Evolutionary conservation across 2,113 vertebrate genomes (phyloP).

Genomic region (Pseudorasbora parva): DNA sequence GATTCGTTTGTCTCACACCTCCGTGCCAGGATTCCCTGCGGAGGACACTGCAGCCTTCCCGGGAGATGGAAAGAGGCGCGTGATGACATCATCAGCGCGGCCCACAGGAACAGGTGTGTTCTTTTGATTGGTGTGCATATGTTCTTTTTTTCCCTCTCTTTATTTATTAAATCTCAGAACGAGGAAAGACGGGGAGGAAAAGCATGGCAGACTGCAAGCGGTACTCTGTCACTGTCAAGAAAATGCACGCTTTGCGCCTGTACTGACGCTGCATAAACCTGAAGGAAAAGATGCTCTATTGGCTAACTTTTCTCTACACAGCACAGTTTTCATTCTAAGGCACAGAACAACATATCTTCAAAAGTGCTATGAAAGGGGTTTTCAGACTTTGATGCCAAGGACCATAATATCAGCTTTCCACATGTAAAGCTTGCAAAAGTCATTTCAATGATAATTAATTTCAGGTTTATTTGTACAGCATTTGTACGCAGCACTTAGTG

Average conservation of each 20-base stretch:
- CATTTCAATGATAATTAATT: not conserved
- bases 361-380: slow-evolving; percentile 1
- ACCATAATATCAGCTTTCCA: not conserved
- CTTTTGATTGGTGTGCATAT: slow-evolving; percentile 39
- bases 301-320: slow-evolving; percentile 16
- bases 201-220: slow-evolving; percentile 17
- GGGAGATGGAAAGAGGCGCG: slow-evolving; percentile 34
- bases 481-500: not conserved
- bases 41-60: slow-evolving; percentile 40
- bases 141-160: slow-evolving; percentile 7
- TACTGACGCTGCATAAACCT: slow-evolving; percentile 54
- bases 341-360: not conserved
- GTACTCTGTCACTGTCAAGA: slow-evolving; percentile 60
- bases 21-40: slow-evolving; percentile 43
- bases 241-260: slow-evolving; percentile 44
- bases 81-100: slow-evolving; percentile 57
- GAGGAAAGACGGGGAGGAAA: slow-evolving; percentile 26
- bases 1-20: slow-evolving; percentile 44
- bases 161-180: slow-evolving; percentile 14
- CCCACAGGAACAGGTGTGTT: slow-evolving; percentile 57
- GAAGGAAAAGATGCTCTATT: slow-evolving; percentile 19
- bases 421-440: not conserved
- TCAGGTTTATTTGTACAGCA: not conserved
- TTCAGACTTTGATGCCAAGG: not conserved
- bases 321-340: slow-evolving; percentile 23